A percentile compares a stretch with the other conserved stretches of the same genome.
phyloP scores from a whole-genome alignment of 2,797 vertebrate genomes.

The Silurus aristotelis region DNA sequence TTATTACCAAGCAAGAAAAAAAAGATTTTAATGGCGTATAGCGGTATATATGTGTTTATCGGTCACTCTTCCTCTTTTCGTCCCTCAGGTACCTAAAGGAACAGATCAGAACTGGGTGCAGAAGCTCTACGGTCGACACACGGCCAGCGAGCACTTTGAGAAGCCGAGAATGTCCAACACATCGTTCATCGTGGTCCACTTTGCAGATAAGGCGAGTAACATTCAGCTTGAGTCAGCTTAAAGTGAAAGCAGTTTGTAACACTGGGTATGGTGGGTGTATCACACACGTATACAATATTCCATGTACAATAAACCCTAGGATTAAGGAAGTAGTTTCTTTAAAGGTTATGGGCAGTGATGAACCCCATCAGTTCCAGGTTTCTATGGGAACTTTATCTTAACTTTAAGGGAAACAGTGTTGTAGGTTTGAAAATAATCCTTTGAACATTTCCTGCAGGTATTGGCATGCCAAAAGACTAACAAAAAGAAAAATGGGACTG shows the following conservation, averaged over 20 bases:
- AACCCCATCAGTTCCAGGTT: background rate
- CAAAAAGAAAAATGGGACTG: background rate
- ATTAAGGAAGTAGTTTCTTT: background rate
- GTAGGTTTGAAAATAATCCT: background rate
- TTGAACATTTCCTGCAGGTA: background rate
- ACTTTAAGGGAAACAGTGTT: background rate
- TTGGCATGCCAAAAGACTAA: background rate
- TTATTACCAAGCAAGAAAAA: no score
- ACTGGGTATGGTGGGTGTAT: background rate
- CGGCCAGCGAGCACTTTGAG: slow-evolving; percentile 83
- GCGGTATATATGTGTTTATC: no score
- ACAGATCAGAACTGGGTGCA: slow-evolving; percentile 94
- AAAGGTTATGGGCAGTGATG: background rate
- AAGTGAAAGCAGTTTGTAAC: background rate
- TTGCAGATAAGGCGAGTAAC: slow-evolving; percentile 86
- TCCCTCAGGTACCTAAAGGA: slow-evolving; percentile 87
- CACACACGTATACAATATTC: no score
- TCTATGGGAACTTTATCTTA: background rate
- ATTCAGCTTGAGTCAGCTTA: background rate
- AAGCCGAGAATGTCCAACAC: slow-evolving; percentile 96
- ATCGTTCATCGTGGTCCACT: slow-evolving; percentile 89
- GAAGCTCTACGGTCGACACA: slow-evolving; percentile 86
- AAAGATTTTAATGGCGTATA: no score
- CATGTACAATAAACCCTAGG: background rate
- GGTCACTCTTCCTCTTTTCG: background rate